Percentiles rank a stretch among this genome's conserved stretches.
These are phyloP conservation scores for Malacoraja senta DNA, from an alignment of 2,797 vertebrate species.

Conservation along the genomic window DNA sequence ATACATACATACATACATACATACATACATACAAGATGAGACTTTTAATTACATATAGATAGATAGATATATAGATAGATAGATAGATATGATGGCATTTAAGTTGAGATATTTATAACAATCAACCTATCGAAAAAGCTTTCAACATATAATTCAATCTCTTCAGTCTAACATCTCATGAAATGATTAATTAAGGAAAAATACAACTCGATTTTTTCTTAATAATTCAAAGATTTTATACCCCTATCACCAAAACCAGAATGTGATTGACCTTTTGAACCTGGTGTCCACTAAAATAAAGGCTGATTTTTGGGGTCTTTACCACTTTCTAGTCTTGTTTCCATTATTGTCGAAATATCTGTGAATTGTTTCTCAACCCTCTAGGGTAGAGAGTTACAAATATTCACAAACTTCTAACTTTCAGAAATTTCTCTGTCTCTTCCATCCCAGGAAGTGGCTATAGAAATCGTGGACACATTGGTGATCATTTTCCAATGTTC, in stretches of 20 bases:
- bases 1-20: too few species aligned
- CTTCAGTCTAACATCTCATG: not conserved
- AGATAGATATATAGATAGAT: too few species aligned
- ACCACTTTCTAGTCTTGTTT: not conserved
- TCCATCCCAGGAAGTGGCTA: too few species aligned
- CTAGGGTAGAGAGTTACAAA: not conserved
- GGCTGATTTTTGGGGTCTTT: not conserved
- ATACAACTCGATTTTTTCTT: not conserved
- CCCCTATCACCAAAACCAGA: not conserved
- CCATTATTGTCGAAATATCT: not conserved
- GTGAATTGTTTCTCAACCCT: not conserved
- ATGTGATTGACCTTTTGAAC: not conserved
- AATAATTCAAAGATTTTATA: not conserved
- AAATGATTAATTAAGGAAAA: not conserved
- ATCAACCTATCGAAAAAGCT: not conserved
- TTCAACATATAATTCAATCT: not conserved
- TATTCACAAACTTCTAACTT: not conserved
- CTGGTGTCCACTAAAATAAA: not conserved
- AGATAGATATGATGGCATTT: not conserved
- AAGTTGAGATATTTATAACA: slow-evolving; percentile 10
- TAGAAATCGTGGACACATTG: too few species aligned
- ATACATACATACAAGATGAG: too few species aligned
- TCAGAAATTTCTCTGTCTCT: not conserved
- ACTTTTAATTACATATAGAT: too few species aligned
- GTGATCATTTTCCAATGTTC: too few species aligned